phyloP scores from a whole-genome alignment of 2,797 vertebrate genomes.

The Neosilurus mollespiculum region DNA sequence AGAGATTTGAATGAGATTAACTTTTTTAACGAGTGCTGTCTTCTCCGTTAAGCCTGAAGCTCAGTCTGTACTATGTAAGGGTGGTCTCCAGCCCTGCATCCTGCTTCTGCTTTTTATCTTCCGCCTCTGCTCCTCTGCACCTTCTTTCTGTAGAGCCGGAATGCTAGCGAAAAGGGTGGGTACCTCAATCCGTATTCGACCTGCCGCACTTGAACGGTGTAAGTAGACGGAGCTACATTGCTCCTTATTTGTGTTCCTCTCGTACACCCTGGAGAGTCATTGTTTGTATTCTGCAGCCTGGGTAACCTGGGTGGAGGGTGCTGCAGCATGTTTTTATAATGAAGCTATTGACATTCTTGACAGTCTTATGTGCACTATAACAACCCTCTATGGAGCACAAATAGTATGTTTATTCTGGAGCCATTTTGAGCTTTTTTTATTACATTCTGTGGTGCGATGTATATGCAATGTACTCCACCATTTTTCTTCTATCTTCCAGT shows the following conservation, averaged over 20 bases:
- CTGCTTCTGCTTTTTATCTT: constrained; percentile 31
- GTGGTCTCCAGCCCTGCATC: not conserved
- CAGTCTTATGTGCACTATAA: not conserved
- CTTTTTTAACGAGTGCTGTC: no score
- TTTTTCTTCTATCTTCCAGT: not conserved
- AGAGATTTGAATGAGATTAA: no score
- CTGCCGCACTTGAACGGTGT: constrained; percentile 75
- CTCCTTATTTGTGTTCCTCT: not conserved
- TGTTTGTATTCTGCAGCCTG: constrained; percentile 27
- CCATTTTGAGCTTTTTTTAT: not conserved
- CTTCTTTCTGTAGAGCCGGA: constrained; percentile 79
- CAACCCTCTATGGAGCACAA: not conserved
- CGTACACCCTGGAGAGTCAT: constrained; percentile 11
- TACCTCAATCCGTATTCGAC: constrained; percentile 82
- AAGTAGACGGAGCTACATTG: constrained; percentile 71
- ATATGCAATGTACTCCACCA: not conserved
- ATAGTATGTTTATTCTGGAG: not conserved
- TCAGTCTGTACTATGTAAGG: not conserved
- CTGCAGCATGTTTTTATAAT: not conserved
- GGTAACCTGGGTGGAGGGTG: not conserved
- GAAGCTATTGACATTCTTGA: constrained; percentile 2
- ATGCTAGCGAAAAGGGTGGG: constrained; percentile 78
- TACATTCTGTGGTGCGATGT: not conserved
- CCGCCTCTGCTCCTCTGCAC: constrained; percentile 61
- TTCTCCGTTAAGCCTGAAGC: not conserved